Evolutionary conservation across 1,140 invertebrate genomes (phyloP).

Genomic region (Ptiloglossa arizonensis): DNA sequence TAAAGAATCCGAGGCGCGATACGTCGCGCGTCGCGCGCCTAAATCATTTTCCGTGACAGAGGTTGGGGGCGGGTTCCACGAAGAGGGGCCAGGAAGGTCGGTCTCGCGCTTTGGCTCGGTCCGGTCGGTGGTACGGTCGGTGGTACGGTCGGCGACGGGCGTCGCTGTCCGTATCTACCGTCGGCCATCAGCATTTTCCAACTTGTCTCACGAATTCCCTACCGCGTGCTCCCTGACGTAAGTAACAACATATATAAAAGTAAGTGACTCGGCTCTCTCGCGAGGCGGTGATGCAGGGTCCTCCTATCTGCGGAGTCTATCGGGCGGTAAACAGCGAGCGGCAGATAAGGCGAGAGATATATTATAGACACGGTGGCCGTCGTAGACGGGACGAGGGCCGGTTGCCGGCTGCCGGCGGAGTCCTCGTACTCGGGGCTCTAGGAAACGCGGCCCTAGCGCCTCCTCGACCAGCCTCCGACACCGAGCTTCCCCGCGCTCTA

Average conservation of each 20-base stretch:
- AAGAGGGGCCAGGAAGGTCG: conserved; percentile 26
- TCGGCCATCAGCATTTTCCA: conserved; percentile 68
- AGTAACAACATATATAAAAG: conserved; percentile 79
- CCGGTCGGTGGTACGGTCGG: conserved; percentile 1
- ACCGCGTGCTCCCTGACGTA: conserved; percentile 63
- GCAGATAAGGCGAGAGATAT: conserved; percentile 81
- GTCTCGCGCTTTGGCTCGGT: conserved; percentile 36
- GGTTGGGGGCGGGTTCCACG: conserved; percentile 22
- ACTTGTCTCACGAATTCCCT: conserved; percentile 69
- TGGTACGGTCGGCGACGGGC: conserved; percentile 51
- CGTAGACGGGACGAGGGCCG: conserved; percentile 60
- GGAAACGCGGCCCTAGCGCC: conserved; percentile 28
- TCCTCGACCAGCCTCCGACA: conserved; percentile 26
- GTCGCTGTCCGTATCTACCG: conserved; percentile 60
- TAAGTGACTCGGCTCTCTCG: conserved; percentile 70
- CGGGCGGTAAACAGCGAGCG: conserved; percentile 81
- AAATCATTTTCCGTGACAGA: conserved; percentile 62
- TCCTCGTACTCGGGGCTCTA: conserved; percentile 28
- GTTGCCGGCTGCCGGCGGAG: conserved; percentile 35
- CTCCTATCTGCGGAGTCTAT: conserved; percentile 80
- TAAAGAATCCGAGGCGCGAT: conserved; percentile 25
- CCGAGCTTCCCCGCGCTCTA: conserved; percentile 54
- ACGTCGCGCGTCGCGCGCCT: neutral
- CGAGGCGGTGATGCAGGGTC: conserved; percentile 75
- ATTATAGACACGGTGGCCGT: conserved; percentile 75